A percentile compares a stretch with the other conserved stretches of the same genome.
Conservation (phyloP, 2,113 vertebrate genomes). For the Hoplias malabaricus region DNA sequence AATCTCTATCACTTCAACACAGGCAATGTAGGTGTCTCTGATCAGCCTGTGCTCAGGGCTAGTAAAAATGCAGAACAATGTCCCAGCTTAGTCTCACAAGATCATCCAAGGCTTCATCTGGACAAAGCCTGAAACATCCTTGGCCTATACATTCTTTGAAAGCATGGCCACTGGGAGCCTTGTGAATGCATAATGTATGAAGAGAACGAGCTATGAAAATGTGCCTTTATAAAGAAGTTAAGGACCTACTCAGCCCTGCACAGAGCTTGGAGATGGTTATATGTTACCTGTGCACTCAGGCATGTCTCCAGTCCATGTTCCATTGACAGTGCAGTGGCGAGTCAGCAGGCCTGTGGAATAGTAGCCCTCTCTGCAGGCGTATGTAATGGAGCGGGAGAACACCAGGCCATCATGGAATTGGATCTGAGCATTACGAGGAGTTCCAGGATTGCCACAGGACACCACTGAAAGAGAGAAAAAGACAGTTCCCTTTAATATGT, state of each 20-base stretch:
- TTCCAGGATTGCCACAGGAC: slow-evolving; percentile 95
- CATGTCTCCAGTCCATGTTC: slow-evolving; percentile 91
- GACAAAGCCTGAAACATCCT: slow-evolving; percentile 24
- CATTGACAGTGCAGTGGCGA: slow-evolving; percentile 92
- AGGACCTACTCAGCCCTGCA: background rate
- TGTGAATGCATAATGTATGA: background rate
- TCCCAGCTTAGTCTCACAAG: slow-evolving; percentile 3
- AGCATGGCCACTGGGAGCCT: background rate
- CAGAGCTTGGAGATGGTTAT: background rate
- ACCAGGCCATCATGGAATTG: slow-evolving; percentile 86
- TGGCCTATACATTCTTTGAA: slow-evolving; percentile 27
- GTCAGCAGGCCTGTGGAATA: slow-evolving; percentile 91
- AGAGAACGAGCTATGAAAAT: background rate
- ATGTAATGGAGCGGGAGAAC: slow-evolving; percentile 91
- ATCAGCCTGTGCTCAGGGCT: slow-evolving; percentile 20
- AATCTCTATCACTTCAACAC: slow-evolving; percentile 30
- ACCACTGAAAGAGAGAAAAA: slow-evolving; percentile 74
- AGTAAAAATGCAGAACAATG: slow-evolving; percentile 32
- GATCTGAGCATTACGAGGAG: slow-evolving; percentile 86
- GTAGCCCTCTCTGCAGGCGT: slow-evolving; percentile 90
- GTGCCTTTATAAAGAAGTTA: slow-evolving; percentile 10
- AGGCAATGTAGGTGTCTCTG: slow-evolving; percentile 18
- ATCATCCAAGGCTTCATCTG: slow-evolving; percentile 9
- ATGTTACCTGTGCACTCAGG: slow-evolving; percentile 88
- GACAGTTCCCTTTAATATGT: no score